A percentile compares a stretch with the other conserved stretches of the same genome.
Conservation (phyloP, 2,888 invertebrate species). For the Stratiomys singularior region DNA sequence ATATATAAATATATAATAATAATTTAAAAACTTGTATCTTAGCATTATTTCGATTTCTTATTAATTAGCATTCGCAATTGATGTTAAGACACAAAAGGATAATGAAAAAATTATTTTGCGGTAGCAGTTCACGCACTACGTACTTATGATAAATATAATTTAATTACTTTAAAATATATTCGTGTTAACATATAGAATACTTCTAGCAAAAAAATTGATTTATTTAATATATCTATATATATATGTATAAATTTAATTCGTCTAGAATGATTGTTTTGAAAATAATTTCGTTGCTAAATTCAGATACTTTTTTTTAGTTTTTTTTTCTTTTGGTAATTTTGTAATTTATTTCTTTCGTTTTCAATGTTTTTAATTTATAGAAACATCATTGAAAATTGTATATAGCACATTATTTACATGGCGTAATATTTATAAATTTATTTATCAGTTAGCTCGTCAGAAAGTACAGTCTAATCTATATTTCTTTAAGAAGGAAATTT, state of each 20-base stretch:
- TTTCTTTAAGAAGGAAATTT: too few relatives aligned
- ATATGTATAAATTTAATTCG: too few relatives aligned
- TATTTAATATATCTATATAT: too few relatives aligned
- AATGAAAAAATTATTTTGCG: slow-evolving; percentile 3
- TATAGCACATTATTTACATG: too few relatives aligned
- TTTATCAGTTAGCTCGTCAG: too few relatives aligned
- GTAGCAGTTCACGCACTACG: background rate
- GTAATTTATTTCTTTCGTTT: too few relatives aligned
- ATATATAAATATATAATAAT: too few relatives aligned
- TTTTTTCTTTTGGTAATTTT: too few relatives aligned
- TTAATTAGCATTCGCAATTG: background rate
- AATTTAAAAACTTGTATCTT: background rate
- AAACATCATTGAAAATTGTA: too few relatives aligned
- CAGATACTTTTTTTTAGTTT: background rate
- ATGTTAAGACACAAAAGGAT: background rate
- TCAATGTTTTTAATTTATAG: too few relatives aligned
- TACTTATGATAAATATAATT: background rate
- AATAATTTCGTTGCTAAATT: slow-evolving; percentile 14
- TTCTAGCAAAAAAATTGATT: background rate
- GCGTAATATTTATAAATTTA: too few relatives aligned
- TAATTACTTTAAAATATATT: background rate
- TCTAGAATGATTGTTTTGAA: background rate
- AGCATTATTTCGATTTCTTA: background rate
- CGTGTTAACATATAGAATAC: background rate
- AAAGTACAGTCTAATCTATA: too few relatives aligned